Evolutionary conservation across 2,888 invertebrate species (phyloP).

Genomic region (Creontiades dilutus): DNA sequence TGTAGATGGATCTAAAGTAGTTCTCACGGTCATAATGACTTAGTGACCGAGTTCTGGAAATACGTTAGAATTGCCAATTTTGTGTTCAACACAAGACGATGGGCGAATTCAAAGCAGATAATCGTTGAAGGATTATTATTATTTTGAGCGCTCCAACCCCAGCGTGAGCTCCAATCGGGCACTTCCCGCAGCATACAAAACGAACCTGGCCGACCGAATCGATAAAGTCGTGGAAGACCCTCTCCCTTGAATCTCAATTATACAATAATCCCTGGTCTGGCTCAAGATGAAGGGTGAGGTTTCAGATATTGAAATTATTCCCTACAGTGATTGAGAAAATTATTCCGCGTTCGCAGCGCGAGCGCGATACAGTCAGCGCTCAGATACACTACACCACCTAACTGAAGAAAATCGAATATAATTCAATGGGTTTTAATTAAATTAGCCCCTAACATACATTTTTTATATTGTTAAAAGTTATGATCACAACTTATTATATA

Average conservation of each 20-base stretch:
- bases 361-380: not conserved
- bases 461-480: no score
- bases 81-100: not conserved
- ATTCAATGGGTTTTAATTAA: no score
- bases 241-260: constrained; percentile 39
- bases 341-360: not conserved
- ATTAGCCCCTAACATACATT: no score
- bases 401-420: not conserved
- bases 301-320: constrained; percentile 33
- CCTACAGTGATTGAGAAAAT: constrained; percentile 1
- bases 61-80: no score
- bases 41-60: no score
- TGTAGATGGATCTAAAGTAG: no score
- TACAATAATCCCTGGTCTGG: constrained; percentile 21
- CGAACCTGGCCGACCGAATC: constrained; percentile 17
- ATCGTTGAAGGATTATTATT: constrained; percentile 14
- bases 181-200: not conserved
- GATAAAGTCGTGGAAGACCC: constrained; percentile 31
- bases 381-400: no score
- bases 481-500: no score
- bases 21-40: no score
- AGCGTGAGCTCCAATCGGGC: not conserved
- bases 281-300: constrained; percentile 25
- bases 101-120: not conserved
- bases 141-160: not conserved